Conservation (phyloP, 2,888 invertebrate species). For the Apotomis capreana region DNA sequence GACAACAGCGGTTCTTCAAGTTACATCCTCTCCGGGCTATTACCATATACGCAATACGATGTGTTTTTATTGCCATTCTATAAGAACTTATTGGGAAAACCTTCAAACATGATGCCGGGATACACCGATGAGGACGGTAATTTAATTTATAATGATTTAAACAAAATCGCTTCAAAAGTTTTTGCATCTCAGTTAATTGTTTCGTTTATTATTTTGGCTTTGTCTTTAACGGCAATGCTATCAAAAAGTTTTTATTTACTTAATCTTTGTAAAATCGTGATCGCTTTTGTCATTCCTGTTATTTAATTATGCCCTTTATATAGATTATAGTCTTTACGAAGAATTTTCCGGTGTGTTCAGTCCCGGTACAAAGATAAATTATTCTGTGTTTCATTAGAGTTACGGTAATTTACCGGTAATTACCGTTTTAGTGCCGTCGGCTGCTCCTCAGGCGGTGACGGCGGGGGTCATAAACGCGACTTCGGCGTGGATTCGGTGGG, state of each 20-base stretch:
- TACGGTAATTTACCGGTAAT: constrained; percentile 45
- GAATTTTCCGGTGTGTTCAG: constrained; percentile 23
- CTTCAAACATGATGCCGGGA: constrained; percentile 94
- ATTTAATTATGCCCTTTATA: constrained; percentile 8
- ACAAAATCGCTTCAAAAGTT: not conserved
- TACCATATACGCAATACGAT: constrained; percentile 94
- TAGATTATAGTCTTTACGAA: constrained; percentile 12
- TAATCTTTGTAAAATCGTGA: constrained; percentile 11
- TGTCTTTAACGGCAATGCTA: not conserved
- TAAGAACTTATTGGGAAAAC: constrained; percentile 93
- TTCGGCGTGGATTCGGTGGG: constrained; percentile 92
- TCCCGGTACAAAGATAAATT: constrained; percentile 45
- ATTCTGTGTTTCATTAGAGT: constrained; percentile 41
- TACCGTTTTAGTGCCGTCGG: constrained; percentile 88
- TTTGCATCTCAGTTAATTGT: not conserved
- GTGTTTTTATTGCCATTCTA: constrained; percentile 96
- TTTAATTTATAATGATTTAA: constrained; percentile 43
- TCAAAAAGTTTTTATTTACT: not conserved
- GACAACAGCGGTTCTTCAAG: constrained; percentile 87
- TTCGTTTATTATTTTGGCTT: not conserved
- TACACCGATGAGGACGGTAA: constrained; percentile 93
- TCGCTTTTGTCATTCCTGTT: constrained; percentile 14
- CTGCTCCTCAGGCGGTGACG: constrained; percentile 90
- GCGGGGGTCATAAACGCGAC: constrained; percentile 92
- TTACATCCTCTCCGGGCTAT: constrained; percentile 89